Base-by-base conservation (phyloP, 2,888 invertebrate species). In the Galerucella pusilla region DNA sequence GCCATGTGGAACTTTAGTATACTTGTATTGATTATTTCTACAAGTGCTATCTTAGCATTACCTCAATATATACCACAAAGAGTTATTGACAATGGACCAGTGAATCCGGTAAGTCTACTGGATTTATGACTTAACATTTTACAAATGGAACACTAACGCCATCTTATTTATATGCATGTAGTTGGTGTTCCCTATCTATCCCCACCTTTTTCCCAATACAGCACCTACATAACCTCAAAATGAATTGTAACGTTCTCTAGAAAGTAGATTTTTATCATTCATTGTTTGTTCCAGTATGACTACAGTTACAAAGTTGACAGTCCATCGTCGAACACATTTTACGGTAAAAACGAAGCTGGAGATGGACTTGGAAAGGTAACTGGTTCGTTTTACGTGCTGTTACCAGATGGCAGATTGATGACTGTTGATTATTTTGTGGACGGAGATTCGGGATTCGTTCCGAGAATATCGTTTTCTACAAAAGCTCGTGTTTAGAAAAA, bases 281-380 rank as follows among this genome's bases (percentile, higher is more conserved):
- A 7, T 68, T 11, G 0, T 42, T 35, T 14, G 76, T 78, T 86
- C 87, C 75, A 94, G 94, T 93, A 93, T 83, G 91, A 93, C 85
- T 93, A 92, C 87, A 90, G 93, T 86, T 94, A 93, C 86, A 92
- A 93, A 87, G 93, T 94, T 42, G 92, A 93, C 84, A 93, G 93
- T 85, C 90, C 91, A 79, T 92, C 92, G 81, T 92, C 92, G 80
- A 89, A 90, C 74, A 90, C 92, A 64, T 93, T 90, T 88, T 93
- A 92, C 86, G 93, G 93, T 11, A 92, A 93, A 77, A 92, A 91
- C 81, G 93, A 93, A 88, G 86, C 88, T 46, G 93, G 92, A 2
- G 92, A 93, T 81, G 90, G 90, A 4, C 88, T 89, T 80, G 93
- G 93, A 79, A 90, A 91, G 80, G 90, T 90, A 63, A 88, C 91